Base-by-base conservation (phyloP, 2,113 vertebrate species). In the Scytalopus superciliaris region DNA sequence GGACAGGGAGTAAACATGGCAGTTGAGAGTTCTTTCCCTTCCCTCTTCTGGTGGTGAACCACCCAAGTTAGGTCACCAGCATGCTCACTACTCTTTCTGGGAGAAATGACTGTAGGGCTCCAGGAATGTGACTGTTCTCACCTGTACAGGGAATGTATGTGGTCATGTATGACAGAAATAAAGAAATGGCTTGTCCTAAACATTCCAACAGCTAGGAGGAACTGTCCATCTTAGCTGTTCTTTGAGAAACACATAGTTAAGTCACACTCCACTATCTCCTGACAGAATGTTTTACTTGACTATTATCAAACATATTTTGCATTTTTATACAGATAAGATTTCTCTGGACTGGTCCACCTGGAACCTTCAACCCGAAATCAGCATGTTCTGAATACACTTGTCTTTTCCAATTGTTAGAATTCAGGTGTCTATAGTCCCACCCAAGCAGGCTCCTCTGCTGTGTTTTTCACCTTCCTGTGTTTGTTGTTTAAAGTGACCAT, bases 211-310 rank as follows among this genome's bases (percentile, higher is more conserved):
- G 2, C 22, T 19, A 30, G 30, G 37, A 77, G 27, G 45, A 66
- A 9, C 21, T 19, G 21, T 30, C 59, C 40, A 33, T 24, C 31
- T 69, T 47, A 40, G 25, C 55, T 77, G 25, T 28, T 62, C n/a
- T 28, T 56, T 75, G 44, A 31, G 74, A 78, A 76, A n/a, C 2
- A 0, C 0, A 0, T 60, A 28, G 27, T 5, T 47, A 44, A 28
- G 28, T 62, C 30, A 68, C 35, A 19, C 27, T 57, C 21, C 21
- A 5, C 25, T 42, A 3, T 64, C 53, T 68, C 44, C 33, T 60
- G 52, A n/a, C 53, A n/a, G 47, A 79, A 50, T 39, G 27, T 37
- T 83, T 77, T 44, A 7, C 7, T 31, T 75, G 40, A 37, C 28
- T 55, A 1, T n/a, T 79, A 15, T 73, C 49, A 83, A 57, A 19